Percentiles rank a stretch among this genome's conserved stretches.
Evolutionary conservation across 2,797 vertebrate species (phyloP).

Genomic region (Pseudochaenichthys georgianus): DNA sequence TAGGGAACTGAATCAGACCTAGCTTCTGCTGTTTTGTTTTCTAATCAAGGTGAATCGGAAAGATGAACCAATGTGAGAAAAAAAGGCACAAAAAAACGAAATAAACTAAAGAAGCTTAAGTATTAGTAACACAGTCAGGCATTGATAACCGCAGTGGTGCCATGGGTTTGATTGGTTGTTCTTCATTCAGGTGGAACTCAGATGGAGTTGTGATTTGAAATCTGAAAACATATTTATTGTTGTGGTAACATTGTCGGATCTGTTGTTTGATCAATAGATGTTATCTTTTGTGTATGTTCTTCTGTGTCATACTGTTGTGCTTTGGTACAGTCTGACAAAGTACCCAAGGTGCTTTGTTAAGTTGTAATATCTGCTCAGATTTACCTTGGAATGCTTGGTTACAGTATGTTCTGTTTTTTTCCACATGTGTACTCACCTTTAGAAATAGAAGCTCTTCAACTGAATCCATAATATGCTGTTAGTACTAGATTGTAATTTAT

Average conservation of each 20-base stretch:
- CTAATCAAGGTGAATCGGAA: slow-evolving; percentile 3
- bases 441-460: neutral
- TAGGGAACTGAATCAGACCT: slow-evolving; percentile 6
- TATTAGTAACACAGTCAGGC: neutral
- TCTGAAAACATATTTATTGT: slow-evolving; percentile 1
- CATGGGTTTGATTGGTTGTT: slow-evolving; percentile 3
- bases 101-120: neutral
- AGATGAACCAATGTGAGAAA: slow-evolving; percentile 18
- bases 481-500: neutral
- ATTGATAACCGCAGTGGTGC: neutral
- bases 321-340: neutral
- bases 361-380: neutral
- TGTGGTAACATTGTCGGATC: neutral
- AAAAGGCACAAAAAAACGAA: neutral
- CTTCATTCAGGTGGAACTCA: neutral
- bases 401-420: slow-evolving; percentile 23
- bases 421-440: neutral
- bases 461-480: slow-evolving; percentile 1
- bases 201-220: slow-evolving; percentile 7
- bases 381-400: slow-evolving; percentile 3
- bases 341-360: neutral
- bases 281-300: neutral
- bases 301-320: neutral
- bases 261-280: neutral
- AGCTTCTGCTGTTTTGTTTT: neutral